phyloP scores from a whole-genome alignment of 2,888 invertebrate genomes.

The Trichopria drosophilae region DNA sequence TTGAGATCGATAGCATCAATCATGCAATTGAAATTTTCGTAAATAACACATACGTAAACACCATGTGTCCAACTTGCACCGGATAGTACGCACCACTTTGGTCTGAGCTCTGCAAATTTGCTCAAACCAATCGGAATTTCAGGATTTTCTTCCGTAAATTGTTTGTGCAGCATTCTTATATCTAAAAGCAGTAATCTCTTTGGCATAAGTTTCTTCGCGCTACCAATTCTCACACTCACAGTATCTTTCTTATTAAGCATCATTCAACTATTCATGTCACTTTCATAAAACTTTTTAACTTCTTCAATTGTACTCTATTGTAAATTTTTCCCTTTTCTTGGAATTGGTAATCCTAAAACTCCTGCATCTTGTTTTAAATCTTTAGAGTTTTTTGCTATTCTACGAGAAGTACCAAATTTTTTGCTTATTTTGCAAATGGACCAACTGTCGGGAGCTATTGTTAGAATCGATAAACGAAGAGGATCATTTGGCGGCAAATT shows the following conservation, averaged over 20 bases:
- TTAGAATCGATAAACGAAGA: conserved; percentile 10
- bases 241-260: conserved; percentile 14
- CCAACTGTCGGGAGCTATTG: conserved; percentile 11
- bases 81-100: conserved; percentile 16
- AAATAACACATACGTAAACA: conserved; percentile 15
- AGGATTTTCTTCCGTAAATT: conserved; percentile 12
- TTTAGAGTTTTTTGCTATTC: conserved; percentile 6
- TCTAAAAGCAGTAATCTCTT: conserved; percentile 12
- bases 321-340: conserved; percentile 13
- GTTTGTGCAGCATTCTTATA: too few relatives aligned
- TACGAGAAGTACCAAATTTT: conserved; percentile 10
- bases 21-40: conserved; percentile 20
- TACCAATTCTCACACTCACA: conserved; percentile 1
- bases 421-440: conserved; percentile 5
- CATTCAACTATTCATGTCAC: conserved; percentile 10
- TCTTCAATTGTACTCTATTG: neutral
- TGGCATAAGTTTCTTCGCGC: conserved; percentile 4
- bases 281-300: conserved; percentile 8
- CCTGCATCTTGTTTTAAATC: conserved; percentile 2
- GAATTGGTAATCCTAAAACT: too few relatives aligned
- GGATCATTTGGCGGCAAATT: conserved; percentile 10
- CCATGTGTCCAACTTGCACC: conserved; percentile 14
- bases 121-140: conserved; percentile 4
- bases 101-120: conserved; percentile 7
- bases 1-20: conserved; percentile 8